phyloP scores from a whole-genome alignment of 2,113 vertebrate species.

The Peromyscus californicus region DNA sequence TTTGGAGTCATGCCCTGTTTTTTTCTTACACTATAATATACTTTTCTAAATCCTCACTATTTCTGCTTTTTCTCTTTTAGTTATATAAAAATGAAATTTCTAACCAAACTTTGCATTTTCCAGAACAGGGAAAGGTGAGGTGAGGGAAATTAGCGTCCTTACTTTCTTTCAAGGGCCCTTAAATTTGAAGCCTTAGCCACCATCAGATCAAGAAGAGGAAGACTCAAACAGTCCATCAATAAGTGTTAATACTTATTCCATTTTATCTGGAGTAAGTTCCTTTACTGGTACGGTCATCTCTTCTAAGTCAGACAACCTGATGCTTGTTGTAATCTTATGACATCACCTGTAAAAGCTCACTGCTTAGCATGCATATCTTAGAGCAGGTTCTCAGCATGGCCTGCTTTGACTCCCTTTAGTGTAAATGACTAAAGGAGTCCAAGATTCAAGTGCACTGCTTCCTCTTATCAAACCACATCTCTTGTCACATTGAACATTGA shows the following conservation, averaged over 20 bases:
- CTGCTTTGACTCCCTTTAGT: background rate
- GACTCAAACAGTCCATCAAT: accelerated
- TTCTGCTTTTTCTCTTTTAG: background rate
- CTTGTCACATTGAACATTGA: background rate
- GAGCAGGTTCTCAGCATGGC: background rate
- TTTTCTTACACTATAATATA: background rate
- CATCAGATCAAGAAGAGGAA: background rate
- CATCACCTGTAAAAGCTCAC: background rate
- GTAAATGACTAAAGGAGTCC: background rate
- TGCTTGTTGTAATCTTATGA: background rate
- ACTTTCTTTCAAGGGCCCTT: background rate
- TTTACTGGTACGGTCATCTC: background rate
- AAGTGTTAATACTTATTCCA: background rate
- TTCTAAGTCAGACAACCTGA: background rate
- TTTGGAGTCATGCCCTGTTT: background rate
- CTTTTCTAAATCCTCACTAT: background rate
- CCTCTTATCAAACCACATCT: background rate
- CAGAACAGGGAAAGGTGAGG: background rate
- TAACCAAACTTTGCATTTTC: background rate
- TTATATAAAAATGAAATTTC: background rate
- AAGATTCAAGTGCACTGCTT: background rate
- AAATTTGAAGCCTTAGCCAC: background rate
- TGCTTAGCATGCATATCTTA: background rate
- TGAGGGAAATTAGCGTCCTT: background rate
- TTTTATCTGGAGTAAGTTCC: background rate